These are phyloP conservation scores for Cynaeus angustus DNA, from an alignment of 2,888 invertebrate genomes.

Conservation along the genomic window DNA sequence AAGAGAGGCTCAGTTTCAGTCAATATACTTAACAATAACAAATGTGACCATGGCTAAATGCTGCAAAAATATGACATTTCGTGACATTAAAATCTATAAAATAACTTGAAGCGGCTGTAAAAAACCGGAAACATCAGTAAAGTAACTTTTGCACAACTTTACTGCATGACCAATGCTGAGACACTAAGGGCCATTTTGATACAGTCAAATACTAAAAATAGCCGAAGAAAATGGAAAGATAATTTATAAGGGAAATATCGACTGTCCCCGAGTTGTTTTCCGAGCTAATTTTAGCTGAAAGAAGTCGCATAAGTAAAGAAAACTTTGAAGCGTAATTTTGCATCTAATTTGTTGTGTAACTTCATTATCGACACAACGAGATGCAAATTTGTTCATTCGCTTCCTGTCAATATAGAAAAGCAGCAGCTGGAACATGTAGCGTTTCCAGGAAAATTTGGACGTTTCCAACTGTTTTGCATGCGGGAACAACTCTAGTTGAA, in stretches of 20 bases:
- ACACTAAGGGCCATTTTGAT: no score
- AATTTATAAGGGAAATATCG: neutral
- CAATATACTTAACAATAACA: no score
- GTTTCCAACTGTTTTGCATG: neutral
- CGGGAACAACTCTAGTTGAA: neutral
- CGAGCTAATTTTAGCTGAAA: neutral
- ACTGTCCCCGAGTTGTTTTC: neutral
- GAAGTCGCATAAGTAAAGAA: neutral
- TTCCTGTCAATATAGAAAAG: neutral
- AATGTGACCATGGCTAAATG: no score
- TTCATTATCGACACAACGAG: constrained; percentile 4
- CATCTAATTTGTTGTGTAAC: constrained; percentile 4
- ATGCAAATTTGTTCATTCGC: constrained; percentile 1
- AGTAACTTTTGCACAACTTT: no score
- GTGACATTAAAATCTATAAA: no score
- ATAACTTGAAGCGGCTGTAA: no score
- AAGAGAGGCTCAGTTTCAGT: no score
- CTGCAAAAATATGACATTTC: no score
- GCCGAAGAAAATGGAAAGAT: no score
- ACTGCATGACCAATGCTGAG: no score
- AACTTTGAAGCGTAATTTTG: neutral
- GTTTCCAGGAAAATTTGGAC: neutral
- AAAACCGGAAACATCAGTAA: no score
- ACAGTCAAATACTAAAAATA: no score
- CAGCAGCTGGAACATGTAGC: neutral